These are phyloP conservation scores for Stichodactyla helianthus DNA, from an alignment of 64 coral and sea anemone species.

Conservation along the genomic window DNA sequence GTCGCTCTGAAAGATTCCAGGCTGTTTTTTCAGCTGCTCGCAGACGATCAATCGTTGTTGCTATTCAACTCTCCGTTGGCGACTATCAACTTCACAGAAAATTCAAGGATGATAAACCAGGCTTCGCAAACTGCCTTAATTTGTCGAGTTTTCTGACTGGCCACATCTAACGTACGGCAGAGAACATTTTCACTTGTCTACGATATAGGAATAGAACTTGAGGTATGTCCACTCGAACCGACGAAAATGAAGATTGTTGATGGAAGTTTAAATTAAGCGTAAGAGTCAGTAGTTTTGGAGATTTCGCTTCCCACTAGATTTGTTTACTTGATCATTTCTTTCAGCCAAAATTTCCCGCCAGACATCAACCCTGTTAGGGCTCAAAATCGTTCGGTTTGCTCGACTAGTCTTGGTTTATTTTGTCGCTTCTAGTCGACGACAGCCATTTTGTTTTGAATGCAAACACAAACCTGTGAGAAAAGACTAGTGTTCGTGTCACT, in stretches of 20 bases:
- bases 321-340: background rate
- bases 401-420: background rate
- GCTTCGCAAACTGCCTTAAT: background rate
- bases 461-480: background rate
- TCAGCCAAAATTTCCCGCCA: background rate
- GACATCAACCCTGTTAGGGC: background rate
- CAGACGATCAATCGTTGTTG: constrained; percentile 3
- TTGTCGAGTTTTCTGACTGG: background rate
- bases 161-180: background rate
- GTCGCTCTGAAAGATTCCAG: constrained; percentile 43
- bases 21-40: constrained; percentile 66
- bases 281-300: background rate
- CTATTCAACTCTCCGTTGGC: background rate
- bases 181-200: background rate
- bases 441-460: constrained; percentile 20
- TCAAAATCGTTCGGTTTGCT: too few species aligned
- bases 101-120: background rate
- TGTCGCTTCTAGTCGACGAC: background rate
- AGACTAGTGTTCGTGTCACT: background rate
- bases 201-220: background rate
- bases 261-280: constrained; percentile 1
- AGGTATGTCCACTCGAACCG: background rate
- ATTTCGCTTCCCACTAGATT: background rate
- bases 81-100: constrained; percentile 13
- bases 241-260: background rate